Base-by-base conservation (phyloP, 2,113 vertebrate genomes). In the Melanostigma gelatinosum region DNA sequence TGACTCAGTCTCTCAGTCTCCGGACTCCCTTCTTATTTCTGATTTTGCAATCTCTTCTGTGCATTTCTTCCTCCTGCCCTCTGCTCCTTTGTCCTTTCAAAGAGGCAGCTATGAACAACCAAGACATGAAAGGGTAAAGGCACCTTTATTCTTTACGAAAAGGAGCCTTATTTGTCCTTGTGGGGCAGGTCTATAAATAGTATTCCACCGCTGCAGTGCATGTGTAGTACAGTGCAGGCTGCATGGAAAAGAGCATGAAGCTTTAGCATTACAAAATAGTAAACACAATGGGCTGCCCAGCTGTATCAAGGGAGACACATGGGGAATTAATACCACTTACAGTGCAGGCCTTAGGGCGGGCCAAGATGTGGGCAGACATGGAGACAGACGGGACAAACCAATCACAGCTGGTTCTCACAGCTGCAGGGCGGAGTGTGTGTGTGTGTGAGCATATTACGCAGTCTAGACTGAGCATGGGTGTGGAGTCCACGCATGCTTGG, bases 111-210 rank as follows among this genome's bases (percentile, higher is more conserved):
- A 54, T 67, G 36, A 75, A 79, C 4, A 11, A 54, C 34, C 1
- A 27, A 65, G 9, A 74, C 68, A 80, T 48, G 50, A 84, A 29
- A 60, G 27, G 50, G 48, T 65, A 82, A 70, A 70, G 27, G 69
- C 85, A 58, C 20, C 84, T 82, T 46, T 48, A 65, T 66, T 67
- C 50, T 72, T 71, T 38, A n/a, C 0, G 3, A 78, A 85, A 82
- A 73, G 46, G 29, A 79, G 85, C 52, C 67, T 77, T 84, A 55
- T 81, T 89, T 77, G 79, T 85, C 85, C 73, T 86, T 79, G 70
- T 66, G 68, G 72, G 61, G 69, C 79, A 78, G 16, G 46, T 83
- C 88, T 92, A 91, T 79, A 87, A 91, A 92, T 91, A 92, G 90
- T 79, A 60, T 62, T 77, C 36, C 48, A 67, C n/a, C 85, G 77